Evolutionary conservation across 2,888 invertebrate genomes (phyloP).

Genomic region (Melitaea athalia): DNA sequence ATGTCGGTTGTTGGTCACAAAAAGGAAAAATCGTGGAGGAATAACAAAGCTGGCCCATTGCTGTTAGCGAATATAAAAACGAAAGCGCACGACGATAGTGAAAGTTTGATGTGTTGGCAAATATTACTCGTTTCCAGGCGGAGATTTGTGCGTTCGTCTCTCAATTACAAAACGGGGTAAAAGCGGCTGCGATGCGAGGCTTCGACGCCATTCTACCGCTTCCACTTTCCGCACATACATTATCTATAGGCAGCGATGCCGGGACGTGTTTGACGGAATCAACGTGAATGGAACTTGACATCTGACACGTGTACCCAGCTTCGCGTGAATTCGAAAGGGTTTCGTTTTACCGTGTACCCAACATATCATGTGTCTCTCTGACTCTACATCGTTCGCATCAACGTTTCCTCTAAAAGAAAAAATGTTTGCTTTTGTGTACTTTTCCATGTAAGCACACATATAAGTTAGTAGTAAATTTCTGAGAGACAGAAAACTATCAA

Average conservation of each 20-base stretch:
- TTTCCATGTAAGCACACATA: no score
- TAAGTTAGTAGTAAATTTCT: no score
- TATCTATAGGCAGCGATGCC: conserved; percentile 59
- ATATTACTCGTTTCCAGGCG: conserved; percentile 75
- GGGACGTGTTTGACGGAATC: conserved; percentile 66
- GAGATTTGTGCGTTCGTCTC: conserved; percentile 77
- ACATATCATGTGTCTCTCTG: conserved; percentile 29
- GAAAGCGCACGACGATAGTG: conserved; percentile 79
- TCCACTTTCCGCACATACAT: conserved; percentile 59
- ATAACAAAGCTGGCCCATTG: conserved; percentile 69
- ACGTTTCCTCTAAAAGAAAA: not conserved
- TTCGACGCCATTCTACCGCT: conserved; percentile 54
- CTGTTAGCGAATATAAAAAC: conserved; percentile 76
- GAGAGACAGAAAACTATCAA: no score
- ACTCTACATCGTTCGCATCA: conserved; percentile 27
- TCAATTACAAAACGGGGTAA: conserved; percentile 68
- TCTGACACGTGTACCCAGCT: conserved; percentile 68
- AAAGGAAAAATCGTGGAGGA: conserved; percentile 53
- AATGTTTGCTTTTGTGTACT: not conserved
- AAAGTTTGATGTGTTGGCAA: conserved; percentile 83
- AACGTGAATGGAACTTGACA: conserved; percentile 74
- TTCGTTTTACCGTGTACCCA: conserved; percentile 46
- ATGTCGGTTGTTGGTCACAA: conserved; percentile 49
- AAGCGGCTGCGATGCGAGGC: conserved; percentile 58
- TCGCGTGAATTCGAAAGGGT: conserved; percentile 56